phyloP scores from a whole-genome alignment of 1,140 invertebrate species.

The Drosophila nikananu region DNA sequence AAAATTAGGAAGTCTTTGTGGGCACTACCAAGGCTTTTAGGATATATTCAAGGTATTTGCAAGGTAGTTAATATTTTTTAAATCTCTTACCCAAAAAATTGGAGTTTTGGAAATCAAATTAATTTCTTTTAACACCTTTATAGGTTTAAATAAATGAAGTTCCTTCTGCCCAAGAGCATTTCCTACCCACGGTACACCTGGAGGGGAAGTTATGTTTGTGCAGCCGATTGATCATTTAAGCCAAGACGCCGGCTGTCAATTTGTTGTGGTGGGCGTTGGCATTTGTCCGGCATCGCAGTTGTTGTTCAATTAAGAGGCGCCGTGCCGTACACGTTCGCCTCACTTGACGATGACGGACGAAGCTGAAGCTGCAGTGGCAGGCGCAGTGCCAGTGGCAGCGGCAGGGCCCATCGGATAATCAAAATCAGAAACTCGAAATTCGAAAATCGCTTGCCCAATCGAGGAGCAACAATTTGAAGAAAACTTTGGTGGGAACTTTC shows the following conservation, averaged over 20 bases:
- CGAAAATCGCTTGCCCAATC: slow-evolving; percentile 72
- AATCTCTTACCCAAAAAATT: no score
- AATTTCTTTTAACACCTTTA: no score
- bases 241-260: slow-evolving; percentile 70
- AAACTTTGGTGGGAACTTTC: slow-evolving; percentile 62
- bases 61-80: background rate
- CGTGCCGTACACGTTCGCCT: slow-evolving; percentile 53
- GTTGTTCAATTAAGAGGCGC: slow-evolving; percentile 71
- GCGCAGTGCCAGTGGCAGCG: background rate
- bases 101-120: no score
- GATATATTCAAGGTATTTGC: background rate
- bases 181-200: background rate
- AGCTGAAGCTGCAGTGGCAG: slow-evolving; percentile 4
- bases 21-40: background rate
- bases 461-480: slow-evolving; percentile 27
- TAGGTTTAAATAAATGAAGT: background rate
- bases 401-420: slow-evolving; percentile 49
- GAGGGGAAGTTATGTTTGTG: slow-evolving; percentile 60
- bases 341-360: slow-evolving; percentile 56
- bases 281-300: slow-evolving; percentile 52
- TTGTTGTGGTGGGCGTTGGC: slow-evolving; percentile 78
- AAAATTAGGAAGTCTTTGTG: background rate
- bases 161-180: background rate
- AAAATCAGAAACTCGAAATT: slow-evolving; percentile 49
- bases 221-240: slow-evolving; percentile 81